Conservation (phyloP, 2,888 invertebrate genomes). For the Camponotus fellah region DNA sequence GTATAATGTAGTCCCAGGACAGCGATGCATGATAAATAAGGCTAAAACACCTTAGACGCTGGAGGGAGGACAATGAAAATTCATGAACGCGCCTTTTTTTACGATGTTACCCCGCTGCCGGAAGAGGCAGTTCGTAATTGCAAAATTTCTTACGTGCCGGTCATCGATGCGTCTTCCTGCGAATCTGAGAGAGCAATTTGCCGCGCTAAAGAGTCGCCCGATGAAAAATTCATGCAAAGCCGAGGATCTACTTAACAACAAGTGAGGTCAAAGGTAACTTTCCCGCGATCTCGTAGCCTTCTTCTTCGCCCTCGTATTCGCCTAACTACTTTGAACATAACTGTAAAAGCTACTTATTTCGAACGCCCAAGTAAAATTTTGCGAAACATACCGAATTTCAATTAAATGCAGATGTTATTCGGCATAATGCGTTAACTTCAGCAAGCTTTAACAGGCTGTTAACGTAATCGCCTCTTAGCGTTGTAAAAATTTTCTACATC, state of each 20-base stretch:
- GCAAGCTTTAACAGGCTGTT: neutral
- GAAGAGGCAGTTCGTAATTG: conserved; percentile 59
- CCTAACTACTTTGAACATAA: neutral
- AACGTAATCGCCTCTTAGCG: neutral
- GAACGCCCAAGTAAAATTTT: conserved; percentile 12
- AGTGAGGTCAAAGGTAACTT: conserved; percentile 45
- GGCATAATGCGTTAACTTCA: neutral
- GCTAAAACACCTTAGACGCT: conserved; percentile 37
- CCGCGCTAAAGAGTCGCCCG: conserved; percentile 54
- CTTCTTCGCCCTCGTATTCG: conserved; percentile 2
- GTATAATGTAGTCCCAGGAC: conserved; percentile 44
- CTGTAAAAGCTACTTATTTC: neutral
- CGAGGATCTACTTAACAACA: conserved; percentile 57
- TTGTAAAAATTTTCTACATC: neutral
- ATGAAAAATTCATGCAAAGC: conserved; percentile 67
- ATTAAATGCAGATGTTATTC: neutral
- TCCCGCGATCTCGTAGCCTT: conserved; percentile 19
- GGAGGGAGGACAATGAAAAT: conserved; percentile 48
- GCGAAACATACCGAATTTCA: conserved; percentile 2
- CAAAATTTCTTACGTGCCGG: conserved; percentile 66
- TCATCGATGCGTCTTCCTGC: conserved; percentile 54
- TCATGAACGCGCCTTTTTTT: conserved; percentile 47
- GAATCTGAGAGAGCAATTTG: conserved; percentile 60
- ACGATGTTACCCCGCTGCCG: conserved; percentile 37
- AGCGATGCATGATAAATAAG: conserved; percentile 54